phyloP scores from a whole-genome alignment of 2,113 vertebrate species.

The Clarias gariepinus region DNA sequence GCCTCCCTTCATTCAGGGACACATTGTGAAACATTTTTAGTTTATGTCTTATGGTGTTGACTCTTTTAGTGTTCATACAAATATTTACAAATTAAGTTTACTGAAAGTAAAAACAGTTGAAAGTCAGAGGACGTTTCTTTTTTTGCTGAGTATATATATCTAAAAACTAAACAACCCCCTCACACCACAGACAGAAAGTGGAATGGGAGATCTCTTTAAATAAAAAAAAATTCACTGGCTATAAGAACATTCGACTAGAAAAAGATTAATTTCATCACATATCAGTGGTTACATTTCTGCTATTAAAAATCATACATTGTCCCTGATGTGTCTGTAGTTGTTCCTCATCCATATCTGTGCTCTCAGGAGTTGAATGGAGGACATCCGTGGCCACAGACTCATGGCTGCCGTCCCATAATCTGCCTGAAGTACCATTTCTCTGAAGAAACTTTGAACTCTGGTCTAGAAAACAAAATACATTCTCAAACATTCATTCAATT shows the following conservation, averaged over 20 bases:
- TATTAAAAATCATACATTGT: conserved; percentile 52
- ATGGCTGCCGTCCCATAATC: conserved; percentile 29
- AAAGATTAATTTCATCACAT: background rate
- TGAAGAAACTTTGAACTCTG: conserved; percentile 32
- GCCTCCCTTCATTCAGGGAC: too few species aligned
- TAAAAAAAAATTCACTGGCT: background rate
- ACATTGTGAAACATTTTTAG: too few species aligned
- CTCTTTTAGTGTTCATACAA: too few species aligned
- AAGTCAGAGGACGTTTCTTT: too few species aligned
- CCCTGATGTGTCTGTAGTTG: conserved; percentile 62
- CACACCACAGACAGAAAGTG: background rate
- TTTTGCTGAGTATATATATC: too few species aligned
- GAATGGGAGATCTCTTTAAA: background rate
- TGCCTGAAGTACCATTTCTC: background rate
- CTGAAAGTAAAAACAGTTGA: too few species aligned
- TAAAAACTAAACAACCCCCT: background rate
- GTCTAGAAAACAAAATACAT: conserved; percentile 36
- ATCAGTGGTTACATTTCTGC: background rate
- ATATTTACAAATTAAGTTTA: too few species aligned
- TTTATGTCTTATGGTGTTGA: too few species aligned
- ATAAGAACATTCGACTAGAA: background rate
- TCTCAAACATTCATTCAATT: background rate
- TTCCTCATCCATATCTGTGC: conserved; percentile 60
- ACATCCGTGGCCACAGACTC: background rate
- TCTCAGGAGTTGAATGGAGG: conserved; percentile 56